A percentile compares a stretch with the other conserved stretches of the same genome.
Conservation (phyloP, 2,113 vertebrate species). For the Gymnarchus niloticus region DNA sequence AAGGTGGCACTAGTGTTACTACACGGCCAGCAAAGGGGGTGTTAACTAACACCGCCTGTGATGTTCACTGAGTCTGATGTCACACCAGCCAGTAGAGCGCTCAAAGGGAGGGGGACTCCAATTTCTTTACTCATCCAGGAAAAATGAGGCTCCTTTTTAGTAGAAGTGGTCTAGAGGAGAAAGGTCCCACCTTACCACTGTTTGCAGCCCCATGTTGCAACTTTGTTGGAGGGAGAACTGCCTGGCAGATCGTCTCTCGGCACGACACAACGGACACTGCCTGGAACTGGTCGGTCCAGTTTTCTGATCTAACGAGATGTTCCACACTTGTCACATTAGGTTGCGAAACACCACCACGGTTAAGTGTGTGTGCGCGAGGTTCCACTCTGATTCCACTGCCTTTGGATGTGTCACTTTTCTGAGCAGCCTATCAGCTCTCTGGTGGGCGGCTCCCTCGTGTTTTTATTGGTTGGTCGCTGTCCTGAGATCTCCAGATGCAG, state of each 20-base stretch:
- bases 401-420: neutral
- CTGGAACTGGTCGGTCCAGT: conserved; percentile 14
- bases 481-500: no score
- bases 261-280: neutral
- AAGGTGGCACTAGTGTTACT: neutral
- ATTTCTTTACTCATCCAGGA: neutral
- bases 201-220: neutral
- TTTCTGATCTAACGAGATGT: neutral
- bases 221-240: neutral
- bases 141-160: neutral
- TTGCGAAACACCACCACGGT: neutral
- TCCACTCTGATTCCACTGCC: neutral
- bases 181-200: neutral
- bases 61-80: neutral
- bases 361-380: neutral
- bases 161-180: neutral
- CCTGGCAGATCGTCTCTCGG: neutral
- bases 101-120: neutral
- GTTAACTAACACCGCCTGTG: neutral
- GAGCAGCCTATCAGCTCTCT: neutral
- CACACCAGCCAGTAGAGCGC: neutral
- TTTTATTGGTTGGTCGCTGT: neutral
- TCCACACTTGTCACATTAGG: neutral
- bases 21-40: neutral
- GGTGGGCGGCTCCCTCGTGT: neutral